A percentile compares a stretch with the other conserved stretches of the same genome.
Conservation (phyloP, 2,888 invertebrate species). For the Diarsia dahlii region DNA sequence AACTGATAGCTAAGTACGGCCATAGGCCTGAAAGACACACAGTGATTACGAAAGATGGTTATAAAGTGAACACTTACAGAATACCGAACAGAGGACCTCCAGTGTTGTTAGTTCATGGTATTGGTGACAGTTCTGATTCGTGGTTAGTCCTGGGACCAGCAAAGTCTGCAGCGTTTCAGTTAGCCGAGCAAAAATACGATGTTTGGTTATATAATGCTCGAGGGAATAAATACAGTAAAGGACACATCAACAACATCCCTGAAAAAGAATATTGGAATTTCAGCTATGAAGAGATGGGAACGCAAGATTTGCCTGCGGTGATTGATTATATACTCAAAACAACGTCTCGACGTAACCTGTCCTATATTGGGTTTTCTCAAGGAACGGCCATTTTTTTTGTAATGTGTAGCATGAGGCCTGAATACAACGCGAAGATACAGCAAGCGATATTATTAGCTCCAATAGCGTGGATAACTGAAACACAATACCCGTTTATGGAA, state of each 20-base stretch:
- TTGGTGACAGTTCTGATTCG: conserved; percentile 85
- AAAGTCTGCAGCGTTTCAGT: conserved; percentile 79
- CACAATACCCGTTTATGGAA: conserved; percentile 77
- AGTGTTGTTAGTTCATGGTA: conserved; percentile 83
- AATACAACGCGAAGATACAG: conserved; percentile 82
- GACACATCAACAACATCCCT: conserved; percentile 73
- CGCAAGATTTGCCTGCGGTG: conserved; percentile 81
- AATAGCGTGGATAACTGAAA: conserved; percentile 79
- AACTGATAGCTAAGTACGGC: conserved; percentile 80
- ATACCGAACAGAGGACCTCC: conserved; percentile 81
- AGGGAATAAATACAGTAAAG: conserved; percentile 85
- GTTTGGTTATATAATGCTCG: conserved; percentile 85
- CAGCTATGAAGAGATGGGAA: conserved; percentile 85
- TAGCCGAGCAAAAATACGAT: conserved; percentile 81
- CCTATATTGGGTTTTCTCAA: conserved; percentile 86
- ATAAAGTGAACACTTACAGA: conserved; percentile 78
- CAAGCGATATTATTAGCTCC: conserved; percentile 84
- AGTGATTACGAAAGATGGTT: conserved; percentile 83
- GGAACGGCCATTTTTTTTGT: conserved; percentile 84
- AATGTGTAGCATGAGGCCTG: conserved; percentile 81
- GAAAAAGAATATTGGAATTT: conserved; percentile 82
- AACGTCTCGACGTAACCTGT: conserved; percentile 74
- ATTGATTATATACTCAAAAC: conserved; percentile 80
- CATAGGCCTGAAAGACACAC: conserved; percentile 75
- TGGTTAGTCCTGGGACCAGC: conserved; percentile 83